Evolutionary conservation across 1,140 invertebrate species (phyloP).

Genomic region (Ylistrum balloti): DNA sequence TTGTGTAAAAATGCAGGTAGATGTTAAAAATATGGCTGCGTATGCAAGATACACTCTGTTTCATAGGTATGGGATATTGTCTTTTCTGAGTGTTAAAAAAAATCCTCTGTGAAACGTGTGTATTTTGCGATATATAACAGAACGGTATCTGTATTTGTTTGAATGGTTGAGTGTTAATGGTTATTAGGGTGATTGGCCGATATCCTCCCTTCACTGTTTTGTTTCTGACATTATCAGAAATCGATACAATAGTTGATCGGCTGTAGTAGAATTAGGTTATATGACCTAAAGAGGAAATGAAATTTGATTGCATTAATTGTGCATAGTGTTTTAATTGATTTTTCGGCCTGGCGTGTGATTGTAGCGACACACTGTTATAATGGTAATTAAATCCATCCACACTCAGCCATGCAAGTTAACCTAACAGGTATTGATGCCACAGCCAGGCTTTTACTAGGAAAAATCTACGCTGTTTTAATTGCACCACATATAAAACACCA

Average conservation of each 20-base stretch:
- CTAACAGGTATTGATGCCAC: slow-evolving; percentile 4
- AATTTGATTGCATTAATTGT: slow-evolving; percentile 36
- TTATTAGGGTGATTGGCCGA: neutral
- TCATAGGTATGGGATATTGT: no score
- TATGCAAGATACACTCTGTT: no score
- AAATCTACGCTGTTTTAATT: slow-evolving; percentile 23
- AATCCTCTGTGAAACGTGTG: no score
- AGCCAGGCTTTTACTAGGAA: neutral
- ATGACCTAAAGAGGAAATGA: slow-evolving; percentile 19
- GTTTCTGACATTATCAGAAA: neutral
- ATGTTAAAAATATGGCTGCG: no score
- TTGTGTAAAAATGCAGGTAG: no score
- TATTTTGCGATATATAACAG: no score
- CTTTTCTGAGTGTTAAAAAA: no score
- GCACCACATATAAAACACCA: neutral
- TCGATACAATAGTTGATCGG: neutral
- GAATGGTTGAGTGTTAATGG: no score
- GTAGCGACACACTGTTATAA: slow-evolving; percentile 24
- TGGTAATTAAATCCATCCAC: slow-evolving; percentile 18
- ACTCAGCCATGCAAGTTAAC: neutral
- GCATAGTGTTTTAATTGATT: slow-evolving; percentile 35
- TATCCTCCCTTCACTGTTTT: neutral
- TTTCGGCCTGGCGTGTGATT: slow-evolving; percentile 1
- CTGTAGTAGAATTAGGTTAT: slow-evolving; percentile 2
- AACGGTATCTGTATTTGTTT: no score